phyloP scores from a whole-genome alignment of 2,113 vertebrate species.

The Sceloporus tristichus region DNA sequence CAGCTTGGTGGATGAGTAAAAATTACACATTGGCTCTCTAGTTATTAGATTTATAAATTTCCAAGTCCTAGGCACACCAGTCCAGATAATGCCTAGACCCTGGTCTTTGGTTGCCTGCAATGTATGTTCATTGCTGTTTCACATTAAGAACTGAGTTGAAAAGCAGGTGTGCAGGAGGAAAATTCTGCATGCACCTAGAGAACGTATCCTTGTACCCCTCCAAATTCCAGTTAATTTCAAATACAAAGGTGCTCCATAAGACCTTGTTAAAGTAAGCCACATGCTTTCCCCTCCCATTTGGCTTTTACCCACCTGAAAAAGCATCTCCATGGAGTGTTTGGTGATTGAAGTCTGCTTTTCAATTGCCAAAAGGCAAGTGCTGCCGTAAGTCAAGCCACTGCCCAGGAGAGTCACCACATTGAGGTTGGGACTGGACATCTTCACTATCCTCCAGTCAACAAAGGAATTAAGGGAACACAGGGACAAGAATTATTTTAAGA shows the following conservation, averaged over 20 bases:
- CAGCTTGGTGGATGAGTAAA: too few species aligned
- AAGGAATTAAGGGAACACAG: slow-evolving; percentile 38
- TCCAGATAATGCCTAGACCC: too few species aligned
- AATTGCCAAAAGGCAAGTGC: slow-evolving; percentile 90
- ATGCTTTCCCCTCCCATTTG: background rate
- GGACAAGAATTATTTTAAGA: slow-evolving; percentile 39
- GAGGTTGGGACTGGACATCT: slow-evolving; percentile 99
- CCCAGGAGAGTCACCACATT: slow-evolving; percentile 92
- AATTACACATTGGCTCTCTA: too few species aligned
- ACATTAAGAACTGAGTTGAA: too few species aligned
- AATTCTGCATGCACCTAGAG: background rate
- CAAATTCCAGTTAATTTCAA: background rate
- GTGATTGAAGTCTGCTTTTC: slow-evolving; percentile 74
- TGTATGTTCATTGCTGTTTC: too few species aligned
- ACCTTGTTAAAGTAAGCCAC: background rate
- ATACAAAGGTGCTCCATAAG: background rate
- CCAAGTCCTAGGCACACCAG: too few species aligned
- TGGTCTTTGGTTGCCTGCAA: too few species aligned
- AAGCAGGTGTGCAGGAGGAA: too few species aligned
- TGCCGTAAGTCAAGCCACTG: slow-evolving; percentile 90
- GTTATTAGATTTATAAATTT: too few species aligned
- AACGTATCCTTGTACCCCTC: background rate
- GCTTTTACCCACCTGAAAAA: slow-evolving; percentile 82
- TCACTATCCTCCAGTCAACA: slow-evolving; percentile 89
- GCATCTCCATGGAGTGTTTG: slow-evolving; percentile 73